Evolutionary conservation across 2,797 vertebrate species (phyloP), one percentile per base, ranked within the genome.

Genomic region (Argentina silus): DNA sequence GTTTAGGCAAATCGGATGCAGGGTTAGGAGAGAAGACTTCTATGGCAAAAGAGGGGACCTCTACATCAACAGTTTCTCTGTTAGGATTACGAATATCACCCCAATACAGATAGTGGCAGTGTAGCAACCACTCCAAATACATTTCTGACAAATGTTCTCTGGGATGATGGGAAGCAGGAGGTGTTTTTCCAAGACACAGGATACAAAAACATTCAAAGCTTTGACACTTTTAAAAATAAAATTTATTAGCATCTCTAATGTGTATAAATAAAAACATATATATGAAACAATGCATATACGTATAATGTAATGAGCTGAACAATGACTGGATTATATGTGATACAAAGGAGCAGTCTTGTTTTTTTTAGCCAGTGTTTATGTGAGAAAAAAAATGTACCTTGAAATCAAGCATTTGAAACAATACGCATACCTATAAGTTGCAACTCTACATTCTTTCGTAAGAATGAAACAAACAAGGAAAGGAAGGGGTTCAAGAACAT

Each of bases 221-320:
- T 86, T 67, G 85, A 83, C 94, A 94, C 88, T 94, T 94, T 95
- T 93, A 94, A 95, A 98, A 98, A 96, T 96, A 94, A 95, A 95
- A 95, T 95, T 95, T 95, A 96, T 94, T 95, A 94, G 92, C 93
- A 92, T 94, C 92, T 94, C 92, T 93, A 93, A 93, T 90, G 95
- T 96, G 94, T 94, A 96, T 95, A 98, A 96, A 96, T 95, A 96
- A 95, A 96, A 95, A 94, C 92, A 93, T 93, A 80, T 36, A 86
- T 87, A 94, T 93, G 89, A 90, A 94, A 93, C 87, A 90, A 94
- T 91, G 91, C 89, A 91, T 92, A 90, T 91, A 92, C 88, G 88
- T 90, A 93, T 94, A 91, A 96, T 93, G 93, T 93, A 91, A 93
- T 93, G 92, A 95, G 93, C 94, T 92, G 92, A 95, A 95, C 89